These are phyloP conservation scores for Staurois parvus DNA, from an alignment of 2,797 vertebrate genomes.

Conservation along the genomic window DNA sequence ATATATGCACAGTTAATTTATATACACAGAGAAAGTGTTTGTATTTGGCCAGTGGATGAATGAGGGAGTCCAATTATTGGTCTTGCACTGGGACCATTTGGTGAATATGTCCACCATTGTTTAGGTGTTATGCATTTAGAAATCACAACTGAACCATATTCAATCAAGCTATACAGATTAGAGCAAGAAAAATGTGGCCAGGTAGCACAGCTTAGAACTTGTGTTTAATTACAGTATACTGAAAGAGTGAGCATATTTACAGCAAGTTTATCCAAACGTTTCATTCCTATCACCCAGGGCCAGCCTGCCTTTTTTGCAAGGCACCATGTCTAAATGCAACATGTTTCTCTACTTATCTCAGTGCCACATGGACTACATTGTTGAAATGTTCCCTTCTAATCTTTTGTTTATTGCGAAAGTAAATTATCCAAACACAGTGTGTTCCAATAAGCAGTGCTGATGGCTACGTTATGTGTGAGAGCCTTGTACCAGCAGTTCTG, in stretches of 20 bases:
- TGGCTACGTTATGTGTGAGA: slow-evolving; percentile 82
- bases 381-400: slow-evolving; percentile 82
- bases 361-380: slow-evolving; percentile 74
- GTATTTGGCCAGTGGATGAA: too few relatives aligned
- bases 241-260: not conserved
- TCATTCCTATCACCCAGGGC: not conserved
- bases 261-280: slow-evolving; percentile 24
- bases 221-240: slow-evolving; percentile 3
- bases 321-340: slow-evolving; percentile 62
- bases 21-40: too few relatives aligned
- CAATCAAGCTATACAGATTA: not conserved
- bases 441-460: slow-evolving; percentile 75
- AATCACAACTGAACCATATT: not conserved
- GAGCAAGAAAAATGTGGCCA: not conserved
- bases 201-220: not conserved
- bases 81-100: too few relatives aligned
- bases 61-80: not conserved
- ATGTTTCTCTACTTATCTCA: slow-evolving; percentile 77
- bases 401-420: slow-evolving; percentile 90
- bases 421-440: slow-evolving; percentile 84
- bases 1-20: too few relatives aligned
- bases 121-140: not conserved
- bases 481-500: slow-evolving; percentile 81
- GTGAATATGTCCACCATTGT: not conserved
- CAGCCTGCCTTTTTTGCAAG: slow-evolving; percentile 3